Evolutionary conservation across 1,140 invertebrate species (phyloP).

Genomic region (Bombus superbus): DNA sequence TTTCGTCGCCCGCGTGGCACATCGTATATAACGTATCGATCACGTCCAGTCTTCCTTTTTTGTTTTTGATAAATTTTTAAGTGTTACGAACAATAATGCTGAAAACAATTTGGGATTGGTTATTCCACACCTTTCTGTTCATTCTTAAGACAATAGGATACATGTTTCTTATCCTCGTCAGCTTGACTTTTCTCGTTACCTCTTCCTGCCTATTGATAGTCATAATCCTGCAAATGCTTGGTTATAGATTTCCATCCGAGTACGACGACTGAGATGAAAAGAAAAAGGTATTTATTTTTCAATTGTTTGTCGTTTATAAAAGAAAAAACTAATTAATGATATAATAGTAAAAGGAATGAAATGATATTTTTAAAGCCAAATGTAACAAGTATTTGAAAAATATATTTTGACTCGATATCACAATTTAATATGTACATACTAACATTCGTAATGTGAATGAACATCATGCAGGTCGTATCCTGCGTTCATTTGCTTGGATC

Average conservation of each 20-base stretch:
- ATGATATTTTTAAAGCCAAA: slow-evolving; percentile 17
- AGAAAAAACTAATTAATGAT: background rate
- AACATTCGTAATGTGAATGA: slow-evolving; percentile 33
- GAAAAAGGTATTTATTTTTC: slow-evolving; percentile 19
- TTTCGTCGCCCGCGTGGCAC: background rate
- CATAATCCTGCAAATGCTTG: slow-evolving; percentile 46
- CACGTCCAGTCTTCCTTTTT: background rate
- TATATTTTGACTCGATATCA: slow-evolving; percentile 74
- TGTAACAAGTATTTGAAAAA: slow-evolving; percentile 71
- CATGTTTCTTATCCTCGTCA: slow-evolving; percentile 34
- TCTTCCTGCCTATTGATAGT: slow-evolving; percentile 9
- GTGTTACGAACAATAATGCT: slow-evolving; percentile 57
- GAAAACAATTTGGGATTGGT: slow-evolving; percentile 52
- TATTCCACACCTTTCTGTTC: slow-evolving; percentile 27
- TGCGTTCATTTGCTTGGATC: slow-evolving; percentile 1
- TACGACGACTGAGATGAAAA: slow-evolving; percentile 20
- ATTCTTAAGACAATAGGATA: slow-evolving; percentile 46
- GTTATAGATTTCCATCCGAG: background rate
- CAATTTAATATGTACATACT: slow-evolving; percentile 69
- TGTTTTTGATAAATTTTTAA: slow-evolving; percentile 10
- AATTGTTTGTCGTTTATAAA: slow-evolving; percentile 4
- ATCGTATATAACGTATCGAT: background rate
- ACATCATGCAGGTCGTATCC: slow-evolving; percentile 27
- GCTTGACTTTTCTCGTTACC: slow-evolving; percentile 31
- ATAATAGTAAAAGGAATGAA: background rate